Conservation (phyloP, 2,888 invertebrate genomes). For the Mimas tiliae region DNA sequence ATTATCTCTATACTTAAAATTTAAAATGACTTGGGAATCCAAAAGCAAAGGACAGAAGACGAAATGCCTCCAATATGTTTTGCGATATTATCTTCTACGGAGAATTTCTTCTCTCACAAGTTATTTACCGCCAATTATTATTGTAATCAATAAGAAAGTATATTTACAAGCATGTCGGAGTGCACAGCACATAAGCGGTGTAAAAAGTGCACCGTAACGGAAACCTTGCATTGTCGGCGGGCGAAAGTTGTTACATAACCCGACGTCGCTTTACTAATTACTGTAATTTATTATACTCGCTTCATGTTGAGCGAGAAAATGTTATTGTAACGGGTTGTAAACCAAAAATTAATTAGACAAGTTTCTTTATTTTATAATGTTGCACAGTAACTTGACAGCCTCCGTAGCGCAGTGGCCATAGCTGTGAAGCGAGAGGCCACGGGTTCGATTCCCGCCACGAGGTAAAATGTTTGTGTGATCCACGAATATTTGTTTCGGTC, state of each 20-base stretch:
- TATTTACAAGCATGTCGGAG: slow-evolving; percentile 19
- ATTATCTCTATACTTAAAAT: too few species aligned
- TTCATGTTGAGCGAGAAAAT: slow-evolving; percentile 23
- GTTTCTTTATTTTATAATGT: background rate
- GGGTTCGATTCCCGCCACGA: too few species aligned
- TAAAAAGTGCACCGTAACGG: slow-evolving; percentile 32
- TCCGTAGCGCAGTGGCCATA: too few species aligned
- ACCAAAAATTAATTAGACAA: slow-evolving; percentile 13
- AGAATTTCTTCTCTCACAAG: background rate
- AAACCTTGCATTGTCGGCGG: slow-evolving; percentile 32
- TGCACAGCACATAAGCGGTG: background rate
- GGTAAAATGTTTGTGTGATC: too few species aligned
- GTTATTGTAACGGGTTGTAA: slow-evolving; percentile 22
- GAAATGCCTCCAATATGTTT: too few species aligned
- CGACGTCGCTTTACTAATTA: slow-evolving; percentile 27
- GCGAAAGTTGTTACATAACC: slow-evolving; percentile 39
- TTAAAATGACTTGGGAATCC: too few species aligned
- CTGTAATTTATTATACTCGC: slow-evolving; percentile 16
- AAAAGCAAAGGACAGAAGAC: too few species aligned
- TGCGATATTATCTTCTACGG: too few species aligned
- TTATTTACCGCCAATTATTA: background rate
- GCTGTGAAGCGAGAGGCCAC: too few species aligned
- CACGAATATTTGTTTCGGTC: too few species aligned
- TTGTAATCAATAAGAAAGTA: slow-evolving; percentile 18
- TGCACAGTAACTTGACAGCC: too few species aligned